These are phyloP conservation scores for Cephus nigrinus DNA, from an alignment of 2,888 invertebrate genomes.

Conservation along the genomic window DNA sequence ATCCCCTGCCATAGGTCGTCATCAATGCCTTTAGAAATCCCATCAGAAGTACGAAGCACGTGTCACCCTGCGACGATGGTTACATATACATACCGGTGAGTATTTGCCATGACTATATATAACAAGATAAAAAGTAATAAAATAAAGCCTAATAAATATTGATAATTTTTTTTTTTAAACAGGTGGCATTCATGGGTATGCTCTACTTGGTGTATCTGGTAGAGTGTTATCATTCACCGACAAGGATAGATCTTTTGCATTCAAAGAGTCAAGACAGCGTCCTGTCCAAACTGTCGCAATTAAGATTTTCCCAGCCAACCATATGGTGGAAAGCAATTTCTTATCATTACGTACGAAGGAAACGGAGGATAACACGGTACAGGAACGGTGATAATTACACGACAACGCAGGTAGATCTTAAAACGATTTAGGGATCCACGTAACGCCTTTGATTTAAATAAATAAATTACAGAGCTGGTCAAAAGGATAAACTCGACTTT, in stretches of 20 bases:
- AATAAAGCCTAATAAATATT: not conserved
- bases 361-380: conserved; percentile 81
- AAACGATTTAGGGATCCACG: not conserved
- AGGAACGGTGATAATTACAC: conserved; percentile 86
- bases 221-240: conserved; percentile 86
- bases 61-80: conserved; percentile 84
- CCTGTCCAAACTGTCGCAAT: conserved; percentile 73
- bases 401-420: conserved; percentile 76
- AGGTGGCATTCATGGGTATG: conserved; percentile 79
- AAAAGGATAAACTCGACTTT: not conserved
- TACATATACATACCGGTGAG: conserved; percentile 82
- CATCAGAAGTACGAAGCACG: conserved; percentile 73
- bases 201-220: conserved; percentile 84
- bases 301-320: conserved; percentile 78
- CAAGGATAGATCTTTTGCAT: conserved; percentile 75
- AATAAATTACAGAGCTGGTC: not conserved
- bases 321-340: conserved; percentile 91
- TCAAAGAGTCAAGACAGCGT: conserved; percentile 76
- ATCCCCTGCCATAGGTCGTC: conserved; percentile 63
- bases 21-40: conserved; percentile 75
- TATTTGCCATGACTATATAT: conserved; percentile 16
- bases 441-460: not conserved
- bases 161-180: not conserved
- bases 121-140: not conserved
- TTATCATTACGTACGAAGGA: conserved; percentile 84